A percentile compares a stretch with the other conserved stretches of the same genome.
phyloP scores from a whole-genome alignment of 2,888 invertebrate species.

The Ophion ventricosus region DNA sequence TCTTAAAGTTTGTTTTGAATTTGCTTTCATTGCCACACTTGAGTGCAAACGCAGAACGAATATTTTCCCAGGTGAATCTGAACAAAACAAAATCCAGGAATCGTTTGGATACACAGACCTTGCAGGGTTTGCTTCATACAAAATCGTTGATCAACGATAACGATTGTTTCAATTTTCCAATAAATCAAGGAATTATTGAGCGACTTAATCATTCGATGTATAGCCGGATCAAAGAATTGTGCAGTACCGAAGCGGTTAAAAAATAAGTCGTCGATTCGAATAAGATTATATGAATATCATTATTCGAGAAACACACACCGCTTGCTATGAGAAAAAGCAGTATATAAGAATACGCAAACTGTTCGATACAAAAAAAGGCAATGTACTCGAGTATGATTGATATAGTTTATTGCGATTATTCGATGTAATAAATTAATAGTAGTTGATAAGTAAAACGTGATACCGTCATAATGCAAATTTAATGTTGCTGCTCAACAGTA shows the following conservation, averaged over 20 bases:
- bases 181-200: neutral
- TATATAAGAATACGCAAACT: neutral
- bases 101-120: slow-evolving; percentile 34
- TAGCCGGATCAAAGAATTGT: neutral
- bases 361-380: neutral
- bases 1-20: slow-evolving; percentile 36
- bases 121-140: slow-evolving; percentile 38
- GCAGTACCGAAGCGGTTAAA: neutral
- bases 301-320: neutral
- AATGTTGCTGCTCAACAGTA: too few species aligned
- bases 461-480: too few species aligned
- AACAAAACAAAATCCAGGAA: slow-evolving; percentile 53
- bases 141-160: slow-evolving; percentile 22
- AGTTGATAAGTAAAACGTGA: too few species aligned
- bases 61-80: slow-evolving; percentile 46
- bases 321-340: neutral
- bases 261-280: neutral
- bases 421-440: too few species aligned
- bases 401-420: too few species aligned
- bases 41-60: slow-evolving; percentile 49
- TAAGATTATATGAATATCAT: neutral
- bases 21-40: slow-evolving; percentile 46
- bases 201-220: slow-evolving; percentile 11
- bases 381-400: neutral
- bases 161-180: slow-evolving; percentile 11